These are phyloP conservation scores for Psix sp. DNA, from an alignment of 1,140 invertebrate genomes.

Conservation along the genomic window DNA sequence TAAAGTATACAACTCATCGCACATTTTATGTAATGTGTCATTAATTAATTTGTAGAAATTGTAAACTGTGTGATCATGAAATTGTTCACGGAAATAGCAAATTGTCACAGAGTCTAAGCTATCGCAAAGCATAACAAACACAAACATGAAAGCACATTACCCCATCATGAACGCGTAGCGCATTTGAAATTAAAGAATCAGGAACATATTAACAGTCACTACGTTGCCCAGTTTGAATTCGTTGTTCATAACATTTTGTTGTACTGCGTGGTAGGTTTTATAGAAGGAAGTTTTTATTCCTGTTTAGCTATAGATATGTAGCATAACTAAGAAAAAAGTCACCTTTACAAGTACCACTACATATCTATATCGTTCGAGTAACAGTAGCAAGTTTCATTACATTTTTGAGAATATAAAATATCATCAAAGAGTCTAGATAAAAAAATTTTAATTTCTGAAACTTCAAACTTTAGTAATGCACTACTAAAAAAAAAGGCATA, in stretches of 20 bases:
- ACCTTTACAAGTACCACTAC: too few species aligned
- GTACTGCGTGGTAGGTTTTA: constrained; percentile 47
- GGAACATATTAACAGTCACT: constrained; percentile 53
- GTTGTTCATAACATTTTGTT: constrained; percentile 49
- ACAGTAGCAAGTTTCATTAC: too few species aligned
- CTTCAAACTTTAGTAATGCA: too few species aligned
- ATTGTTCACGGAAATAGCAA: constrained; percentile 11
- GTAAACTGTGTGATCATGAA: constrained; percentile 11
- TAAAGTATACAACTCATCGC: constrained; percentile 9
- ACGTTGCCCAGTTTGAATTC: constrained; percentile 52
- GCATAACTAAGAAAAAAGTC: too few species aligned
- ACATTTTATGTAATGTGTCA: constrained; percentile 14
- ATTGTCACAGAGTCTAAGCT: constrained; percentile 21
- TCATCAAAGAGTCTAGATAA: too few species aligned
- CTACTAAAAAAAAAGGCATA: too few species aligned
- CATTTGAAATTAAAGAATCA: constrained; percentile 53
- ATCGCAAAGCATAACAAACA: constrained; percentile 46
- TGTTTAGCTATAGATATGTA: too few species aligned
- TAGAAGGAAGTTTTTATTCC: constrained; percentile 43
- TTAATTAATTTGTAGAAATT: constrained; percentile 18
- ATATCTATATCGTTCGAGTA: too few species aligned
- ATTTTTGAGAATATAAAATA: too few species aligned
- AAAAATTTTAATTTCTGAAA: too few species aligned
- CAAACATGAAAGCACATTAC: constrained; percentile 45
- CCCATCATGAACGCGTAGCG: constrained; percentile 43